These are phyloP conservation scores for Chlorodrepanis virens DNA, from an alignment of 2,113 vertebrate species.

Conservation along the genomic window DNA sequence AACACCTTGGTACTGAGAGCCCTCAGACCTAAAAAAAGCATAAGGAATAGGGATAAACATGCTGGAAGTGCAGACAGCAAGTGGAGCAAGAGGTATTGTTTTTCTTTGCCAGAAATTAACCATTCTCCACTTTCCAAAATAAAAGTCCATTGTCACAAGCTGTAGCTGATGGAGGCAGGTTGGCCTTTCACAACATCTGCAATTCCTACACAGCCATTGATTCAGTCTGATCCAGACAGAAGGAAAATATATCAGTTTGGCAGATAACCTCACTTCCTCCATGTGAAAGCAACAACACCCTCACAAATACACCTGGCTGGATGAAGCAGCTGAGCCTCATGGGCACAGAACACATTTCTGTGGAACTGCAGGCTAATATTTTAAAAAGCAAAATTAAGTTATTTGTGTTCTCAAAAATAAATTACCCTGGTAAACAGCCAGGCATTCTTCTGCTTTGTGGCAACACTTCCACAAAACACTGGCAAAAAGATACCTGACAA, in stretches of 20 bases:
- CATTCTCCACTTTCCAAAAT: background rate
- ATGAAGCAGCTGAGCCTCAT: background rate
- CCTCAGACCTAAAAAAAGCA: background rate
- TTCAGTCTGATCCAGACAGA: background rate
- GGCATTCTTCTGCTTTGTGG: background rate
- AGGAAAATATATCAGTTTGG: background rate
- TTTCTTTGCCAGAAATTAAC: background rate
- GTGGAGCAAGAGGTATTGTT: background rate
- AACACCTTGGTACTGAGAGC: background rate
- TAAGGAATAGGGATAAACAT: background rate
- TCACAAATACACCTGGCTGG: background rate
- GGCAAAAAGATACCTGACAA: background rate
- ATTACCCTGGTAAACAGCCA: background rate
- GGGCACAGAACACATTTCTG: background rate
- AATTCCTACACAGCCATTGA: background rate
- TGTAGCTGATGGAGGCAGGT: background rate
- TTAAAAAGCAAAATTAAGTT: background rate
- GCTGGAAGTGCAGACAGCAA: background rate
- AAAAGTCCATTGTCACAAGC: background rate
- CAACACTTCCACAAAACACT: background rate
- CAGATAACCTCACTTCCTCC: background rate
- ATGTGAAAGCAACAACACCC: background rate
- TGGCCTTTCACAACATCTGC: background rate
- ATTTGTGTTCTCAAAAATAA: background rate
- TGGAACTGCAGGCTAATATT: background rate